Percentiles rank a stretch among this genome's conserved stretches.
Conservation (phyloP, 2,797 vertebrate genomes). For the Neoniphon sammara region DNA sequence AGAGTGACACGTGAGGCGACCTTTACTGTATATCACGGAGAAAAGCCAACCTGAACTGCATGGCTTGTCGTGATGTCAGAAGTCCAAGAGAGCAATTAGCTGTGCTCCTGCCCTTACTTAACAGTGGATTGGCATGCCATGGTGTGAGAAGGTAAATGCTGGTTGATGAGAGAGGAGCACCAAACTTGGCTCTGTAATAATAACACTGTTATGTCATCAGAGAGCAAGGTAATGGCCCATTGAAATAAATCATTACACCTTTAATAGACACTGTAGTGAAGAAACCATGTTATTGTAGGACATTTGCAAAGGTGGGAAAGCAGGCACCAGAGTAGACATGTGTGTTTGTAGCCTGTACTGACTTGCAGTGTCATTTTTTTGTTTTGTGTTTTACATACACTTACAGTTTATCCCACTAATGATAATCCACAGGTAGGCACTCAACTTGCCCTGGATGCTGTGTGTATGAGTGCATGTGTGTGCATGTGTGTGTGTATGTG, state of each 20-base stretch:
- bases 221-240: conserved; percentile 18
- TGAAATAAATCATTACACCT: conserved; percentile 49
- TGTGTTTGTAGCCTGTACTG: conserved; percentile 30
- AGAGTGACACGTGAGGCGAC: conserved; percentile 3
- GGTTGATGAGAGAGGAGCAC: conserved; percentile 41
- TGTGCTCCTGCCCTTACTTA: background rate
- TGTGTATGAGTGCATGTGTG: background rate
- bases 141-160: conserved; percentile 27
- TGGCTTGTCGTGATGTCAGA: background rate
- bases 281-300: conserved; percentile 23
- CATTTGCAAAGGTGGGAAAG: conserved; percentile 33
- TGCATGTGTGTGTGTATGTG: conserved; percentile 27
- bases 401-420: conserved; percentile 7
- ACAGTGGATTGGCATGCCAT: background rate
- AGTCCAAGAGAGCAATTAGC: conserved; percentile 1
- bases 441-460: background rate
- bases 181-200: conserved; percentile 24
- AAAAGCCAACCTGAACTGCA: background rate
- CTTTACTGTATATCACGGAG: background rate
- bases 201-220: conserved; percentile 30
- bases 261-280: conserved; percentile 26
- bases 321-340: background rate
- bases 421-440: conserved; percentile 6
- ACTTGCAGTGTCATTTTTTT: conserved; percentile 27
- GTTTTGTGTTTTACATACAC: conserved; percentile 1